phyloP scores from a whole-genome alignment of 2,113 vertebrate species.

The Plecotus auritus region DNA sequence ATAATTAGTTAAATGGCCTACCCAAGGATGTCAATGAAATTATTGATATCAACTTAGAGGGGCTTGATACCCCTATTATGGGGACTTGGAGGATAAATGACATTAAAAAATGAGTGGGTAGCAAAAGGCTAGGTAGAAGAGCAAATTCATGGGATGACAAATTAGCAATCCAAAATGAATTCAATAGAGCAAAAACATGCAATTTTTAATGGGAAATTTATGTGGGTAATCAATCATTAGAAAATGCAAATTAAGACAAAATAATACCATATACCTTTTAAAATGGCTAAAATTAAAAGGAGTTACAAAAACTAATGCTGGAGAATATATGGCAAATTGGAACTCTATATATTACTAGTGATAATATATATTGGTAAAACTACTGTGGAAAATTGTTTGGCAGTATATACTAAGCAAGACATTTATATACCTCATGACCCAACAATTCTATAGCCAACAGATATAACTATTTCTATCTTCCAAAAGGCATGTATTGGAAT shows the following conservation, averaged over 20 bases:
- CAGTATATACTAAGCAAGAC: background rate
- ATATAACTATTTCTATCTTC: background rate
- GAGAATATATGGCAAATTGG: background rate
- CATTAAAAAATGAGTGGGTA: background rate
- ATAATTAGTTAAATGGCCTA: background rate
- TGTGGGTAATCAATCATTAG: background rate
- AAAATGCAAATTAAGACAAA: background rate
- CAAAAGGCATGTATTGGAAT: background rate
- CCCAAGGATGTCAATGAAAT: background rate
- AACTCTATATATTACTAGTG: background rate
- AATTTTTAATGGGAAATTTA: background rate
- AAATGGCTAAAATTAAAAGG: background rate
- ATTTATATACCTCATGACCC: too few relatives aligned
- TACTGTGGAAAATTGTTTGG: background rate
- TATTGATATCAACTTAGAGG: background rate
- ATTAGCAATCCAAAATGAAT: background rate
- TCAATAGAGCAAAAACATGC: background rate
- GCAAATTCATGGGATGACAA: background rate
- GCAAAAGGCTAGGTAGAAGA: background rate
- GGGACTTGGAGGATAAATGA: background rate
- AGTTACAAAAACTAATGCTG: background rate
- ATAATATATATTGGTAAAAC: background rate
- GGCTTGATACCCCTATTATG: background rate
- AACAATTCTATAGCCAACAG: background rate
- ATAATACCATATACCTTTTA: background rate